Evolutionary conservation across 2,888 invertebrate genomes (phyloP).

Genomic region (Parnassius mnemosyne): DNA sequence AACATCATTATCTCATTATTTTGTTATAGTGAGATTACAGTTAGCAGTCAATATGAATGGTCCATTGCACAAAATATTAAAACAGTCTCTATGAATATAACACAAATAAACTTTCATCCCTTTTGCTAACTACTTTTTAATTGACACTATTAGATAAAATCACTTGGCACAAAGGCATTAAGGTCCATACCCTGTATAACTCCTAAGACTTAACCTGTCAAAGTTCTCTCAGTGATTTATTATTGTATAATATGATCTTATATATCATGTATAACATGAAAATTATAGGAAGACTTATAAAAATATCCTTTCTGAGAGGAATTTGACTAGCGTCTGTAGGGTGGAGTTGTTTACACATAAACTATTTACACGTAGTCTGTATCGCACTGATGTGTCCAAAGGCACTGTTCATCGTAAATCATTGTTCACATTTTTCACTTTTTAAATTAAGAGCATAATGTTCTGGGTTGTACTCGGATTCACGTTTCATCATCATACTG

Average conservation of each 20-base stretch:
- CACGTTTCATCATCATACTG: constrained; percentile 71
- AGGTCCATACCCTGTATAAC: constrained; percentile 78
- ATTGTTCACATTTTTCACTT: constrained; percentile 80
- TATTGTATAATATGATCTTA: constrained; percentile 34
- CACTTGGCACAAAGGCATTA: constrained; percentile 80
- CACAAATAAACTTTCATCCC: constrained; percentile 67
- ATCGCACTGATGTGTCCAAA: constrained; percentile 43
- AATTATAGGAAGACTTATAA: constrained; percentile 62
- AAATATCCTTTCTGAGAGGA: constrained; percentile 64
- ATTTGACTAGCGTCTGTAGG: constrained; percentile 70
- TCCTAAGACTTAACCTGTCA: constrained; percentile 68
- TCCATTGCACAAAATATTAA: constrained; percentile 74
- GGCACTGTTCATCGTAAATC: constrained; percentile 45
- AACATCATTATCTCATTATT: constrained; percentile 44
- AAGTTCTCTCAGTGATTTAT: constrained; percentile 67
- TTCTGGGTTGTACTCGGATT: constrained; percentile 65
- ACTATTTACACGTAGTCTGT: constrained; percentile 32
- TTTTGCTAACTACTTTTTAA: constrained; percentile 71
- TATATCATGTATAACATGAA: constrained; percentile 40
- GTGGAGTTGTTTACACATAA: constrained; percentile 56
- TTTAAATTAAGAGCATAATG: constrained; percentile 74
- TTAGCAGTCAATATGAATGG: constrained; percentile 48
- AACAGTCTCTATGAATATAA: constrained; percentile 65
- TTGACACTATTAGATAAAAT: constrained; percentile 77
- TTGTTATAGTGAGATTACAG: constrained; percentile 48